Base-by-base conservation (phyloP, 2,888 invertebrate genomes). In the Escarpia spicata region DNA sequence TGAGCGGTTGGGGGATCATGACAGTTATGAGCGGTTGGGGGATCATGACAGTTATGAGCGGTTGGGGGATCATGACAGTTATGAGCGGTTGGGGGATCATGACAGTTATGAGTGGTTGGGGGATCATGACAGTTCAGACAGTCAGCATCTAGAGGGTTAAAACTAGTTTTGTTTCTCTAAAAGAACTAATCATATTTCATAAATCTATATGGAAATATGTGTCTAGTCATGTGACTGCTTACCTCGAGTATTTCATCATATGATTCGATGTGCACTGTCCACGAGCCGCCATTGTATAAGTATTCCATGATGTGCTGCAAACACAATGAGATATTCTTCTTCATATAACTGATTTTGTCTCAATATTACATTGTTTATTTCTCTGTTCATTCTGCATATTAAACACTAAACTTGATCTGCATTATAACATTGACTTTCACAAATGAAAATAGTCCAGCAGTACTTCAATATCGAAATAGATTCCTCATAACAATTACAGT, bases 281-380 rank as follows among this genome's bases (percentile, higher is more conserved):
- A 97, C 95, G 98, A 98, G 37, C 98, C 98, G 6, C 98, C 98
- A 95, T 98, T 98, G 97, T 99, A 99, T 92, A 99, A 97, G 96
- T 98, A 98, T 96, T 98, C 98, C 98, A 99, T 98, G 58, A 98
- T 98, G 97, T 98, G 97, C 98, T 98, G 96, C 90, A 96, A 97
- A 94, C 93, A n/a, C 12, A 91, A 75, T n/a, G 43, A 19, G 15
- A 43, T 9, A 90, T n/a, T 75, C 26, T 75, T 1, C n/a, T 19
- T 6, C 19, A 75, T 26, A 91, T 43, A 43, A 31, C 43, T 90
- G 90, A 31, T 90, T 90, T 90, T 90, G 31, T 37, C 91, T 91
- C 91, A 91, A 15, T 26, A 37, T 91, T 91, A 92, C 93, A 94
- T 92, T 90, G 44, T 44, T 52, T 37, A 58, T 43, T 92, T 92